These are phyloP conservation scores for Aldabrachelys gigantea DNA, from an alignment of 2,113 vertebrate species.

Conservation along the genomic window DNA sequence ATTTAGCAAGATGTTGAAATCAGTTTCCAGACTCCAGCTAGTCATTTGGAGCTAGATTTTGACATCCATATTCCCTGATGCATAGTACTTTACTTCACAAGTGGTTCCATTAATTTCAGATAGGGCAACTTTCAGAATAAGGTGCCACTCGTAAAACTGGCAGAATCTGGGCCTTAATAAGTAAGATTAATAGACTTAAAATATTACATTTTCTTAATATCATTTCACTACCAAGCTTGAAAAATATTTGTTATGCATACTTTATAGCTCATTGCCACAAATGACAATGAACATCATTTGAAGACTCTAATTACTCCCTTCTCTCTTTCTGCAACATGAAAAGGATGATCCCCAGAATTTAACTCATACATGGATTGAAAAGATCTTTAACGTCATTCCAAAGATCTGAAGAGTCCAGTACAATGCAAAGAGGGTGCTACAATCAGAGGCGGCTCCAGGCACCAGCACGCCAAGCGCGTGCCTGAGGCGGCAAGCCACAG, in stretches of 20 bases:
- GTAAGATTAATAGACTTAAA: neutral
- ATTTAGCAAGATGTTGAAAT: neutral
- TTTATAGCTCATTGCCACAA: neutral
- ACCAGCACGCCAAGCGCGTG: too few relatives aligned
- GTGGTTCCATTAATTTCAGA: slow-evolving; percentile 5
- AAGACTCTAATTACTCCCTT: neutral
- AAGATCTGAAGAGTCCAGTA: neutral
- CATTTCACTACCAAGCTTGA: neutral
- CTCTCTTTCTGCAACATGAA: neutral
- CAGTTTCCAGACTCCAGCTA: neutral
- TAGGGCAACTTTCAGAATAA: neutral
- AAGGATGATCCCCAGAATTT: neutral
- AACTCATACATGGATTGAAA: neutral
- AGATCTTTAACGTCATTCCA: neutral
- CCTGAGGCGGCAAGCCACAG: too few relatives aligned
- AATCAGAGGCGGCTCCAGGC: neutral
- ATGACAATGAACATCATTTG: neutral
- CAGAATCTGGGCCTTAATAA: neutral
- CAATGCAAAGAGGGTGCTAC: neutral
- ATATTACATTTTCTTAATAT: neutral
- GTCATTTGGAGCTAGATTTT: neutral
- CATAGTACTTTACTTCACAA: neutral
- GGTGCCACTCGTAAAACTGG: neutral
- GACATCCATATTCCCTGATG: neutral
- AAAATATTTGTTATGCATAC: neutral